Percentiles rank a stretch among this genome's conserved stretches.
phyloP scores from a whole-genome alignment of 2,797 vertebrate species.

The Rhinella marina region DNA sequence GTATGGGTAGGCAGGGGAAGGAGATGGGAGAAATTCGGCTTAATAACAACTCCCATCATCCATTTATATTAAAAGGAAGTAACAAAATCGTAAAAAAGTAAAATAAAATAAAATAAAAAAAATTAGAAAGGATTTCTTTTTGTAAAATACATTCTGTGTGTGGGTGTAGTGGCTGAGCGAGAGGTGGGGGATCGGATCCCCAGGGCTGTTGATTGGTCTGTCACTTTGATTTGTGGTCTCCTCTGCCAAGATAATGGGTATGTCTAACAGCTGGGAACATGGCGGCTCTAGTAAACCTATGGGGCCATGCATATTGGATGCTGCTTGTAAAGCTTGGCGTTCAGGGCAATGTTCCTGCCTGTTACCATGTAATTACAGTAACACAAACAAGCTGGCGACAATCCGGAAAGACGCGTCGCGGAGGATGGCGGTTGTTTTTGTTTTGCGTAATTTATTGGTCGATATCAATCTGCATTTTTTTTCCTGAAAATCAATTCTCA shows the following conservation, averaged over 20 bases:
- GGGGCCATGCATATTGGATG: conserved; percentile 20
- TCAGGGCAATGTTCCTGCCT: conserved; percentile 12
- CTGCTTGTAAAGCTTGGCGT: background rate
- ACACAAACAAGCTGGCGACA: background rate
- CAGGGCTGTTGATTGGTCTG: conserved; percentile 81
- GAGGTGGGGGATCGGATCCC: conserved; percentile 67
- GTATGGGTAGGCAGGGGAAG: background rate
- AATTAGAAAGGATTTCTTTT: conserved; percentile 72
- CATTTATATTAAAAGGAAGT: conserved; percentile 46
- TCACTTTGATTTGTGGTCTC: conserved; percentile 86
- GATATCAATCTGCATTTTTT: background rate
- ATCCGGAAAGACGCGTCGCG: background rate
- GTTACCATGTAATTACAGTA: conserved; percentile 12
- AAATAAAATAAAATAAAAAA: conserved; percentile 44
- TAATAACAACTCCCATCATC: conserved; percentile 11
- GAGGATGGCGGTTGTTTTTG: background rate
- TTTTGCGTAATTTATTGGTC: background rate
- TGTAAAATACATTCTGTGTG: conserved; percentile 25
- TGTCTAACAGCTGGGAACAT: conserved; percentile 65
- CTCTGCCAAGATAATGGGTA: conserved; percentile 71
- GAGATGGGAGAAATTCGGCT: background rate
- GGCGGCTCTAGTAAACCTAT: conserved; percentile 63
- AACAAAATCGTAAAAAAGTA: conserved; percentile 26
- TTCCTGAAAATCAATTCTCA: background rate
- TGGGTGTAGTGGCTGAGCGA: conserved; percentile 48